A percentile compares a stretch with the other conserved stretches of the same genome.
These are phyloP conservation scores for Crotalus adamanteus DNA, from an alignment of 2,797 vertebrate species.

Conservation along the genomic window DNA sequence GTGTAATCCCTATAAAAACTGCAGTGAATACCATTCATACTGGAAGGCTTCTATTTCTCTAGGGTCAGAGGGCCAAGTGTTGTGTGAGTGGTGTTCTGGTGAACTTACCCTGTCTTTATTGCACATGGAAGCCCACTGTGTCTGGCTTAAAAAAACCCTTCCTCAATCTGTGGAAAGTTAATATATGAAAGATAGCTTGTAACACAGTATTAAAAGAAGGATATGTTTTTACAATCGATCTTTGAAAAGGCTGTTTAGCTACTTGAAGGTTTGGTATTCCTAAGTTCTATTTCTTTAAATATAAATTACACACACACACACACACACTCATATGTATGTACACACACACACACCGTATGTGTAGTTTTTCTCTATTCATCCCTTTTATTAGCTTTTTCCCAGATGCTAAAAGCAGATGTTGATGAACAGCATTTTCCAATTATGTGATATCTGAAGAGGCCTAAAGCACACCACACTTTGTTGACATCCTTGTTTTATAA, in stretches of 20 bases:
- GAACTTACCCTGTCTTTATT: background rate
- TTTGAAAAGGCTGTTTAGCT: background rate
- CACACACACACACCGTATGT: background rate
- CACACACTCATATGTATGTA: background rate
- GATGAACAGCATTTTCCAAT: background rate
- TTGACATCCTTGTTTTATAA: background rate
- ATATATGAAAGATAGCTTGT: background rate
- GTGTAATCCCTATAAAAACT: background rate
- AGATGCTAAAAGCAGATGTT: background rate
- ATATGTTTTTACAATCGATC: background rate
- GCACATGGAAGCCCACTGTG: background rate
- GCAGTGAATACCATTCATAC: background rate
- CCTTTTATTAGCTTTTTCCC: background rate
- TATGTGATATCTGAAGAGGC: background rate
- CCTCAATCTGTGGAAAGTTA: background rate
- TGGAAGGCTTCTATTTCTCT: background rate
- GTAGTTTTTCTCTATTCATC: background rate
- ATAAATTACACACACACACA: background rate
- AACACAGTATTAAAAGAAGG: background rate
- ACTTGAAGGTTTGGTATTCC: background rate
- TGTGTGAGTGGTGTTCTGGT: background rate
- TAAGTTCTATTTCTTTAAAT: background rate
- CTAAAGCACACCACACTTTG: background rate
- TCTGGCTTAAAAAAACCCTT: background rate
- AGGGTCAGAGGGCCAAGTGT: background rate